These are phyloP conservation scores for Perca fluviatilis DNA, from an alignment of 2,113 vertebrate species.

Conservation along the genomic window DNA sequence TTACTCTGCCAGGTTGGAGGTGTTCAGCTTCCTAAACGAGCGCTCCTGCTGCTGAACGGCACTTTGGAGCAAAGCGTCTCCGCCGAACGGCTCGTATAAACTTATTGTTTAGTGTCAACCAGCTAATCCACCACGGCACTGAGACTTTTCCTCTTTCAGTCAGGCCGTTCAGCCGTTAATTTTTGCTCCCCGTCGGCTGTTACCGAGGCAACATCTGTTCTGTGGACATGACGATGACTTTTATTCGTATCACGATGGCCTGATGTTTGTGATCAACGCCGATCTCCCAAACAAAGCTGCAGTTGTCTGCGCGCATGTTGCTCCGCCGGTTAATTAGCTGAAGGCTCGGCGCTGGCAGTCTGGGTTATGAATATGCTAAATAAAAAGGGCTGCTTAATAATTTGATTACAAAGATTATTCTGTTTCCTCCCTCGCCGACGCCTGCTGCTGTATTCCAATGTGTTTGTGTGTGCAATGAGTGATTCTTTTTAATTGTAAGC, in stretches of 20 bases:
- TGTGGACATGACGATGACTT: constrained; percentile 23
- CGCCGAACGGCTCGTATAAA: constrained; percentile 35
- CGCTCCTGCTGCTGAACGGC: constrained; percentile 23
- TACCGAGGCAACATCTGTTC: constrained; percentile 65
- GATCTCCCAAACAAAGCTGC: constrained; percentile 53
- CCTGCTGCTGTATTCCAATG: constrained; percentile 19
- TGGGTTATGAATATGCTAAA: constrained; percentile 58
- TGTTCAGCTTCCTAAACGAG: constrained; percentile 14
- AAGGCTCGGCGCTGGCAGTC: constrained; percentile 23
- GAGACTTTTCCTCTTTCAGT: background rate
- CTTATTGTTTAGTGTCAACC: constrained; percentile 50
- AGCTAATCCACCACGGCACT: constrained; percentile 22
- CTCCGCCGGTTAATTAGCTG: constrained; percentile 60
- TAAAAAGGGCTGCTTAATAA: constrained; percentile 62
- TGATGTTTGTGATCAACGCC: constrained; percentile 54
- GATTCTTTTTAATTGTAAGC: constrained; percentile 45
- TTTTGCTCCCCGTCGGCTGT: constrained; percentile 44
- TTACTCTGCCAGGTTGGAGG: constrained; percentile 6
- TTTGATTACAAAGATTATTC: constrained; percentile 64
- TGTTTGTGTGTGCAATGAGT: constrained; percentile 19
- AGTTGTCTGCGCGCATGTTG: constrained; percentile 33
- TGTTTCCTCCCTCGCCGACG: constrained; percentile 26
- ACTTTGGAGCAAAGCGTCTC: constrained; percentile 18
- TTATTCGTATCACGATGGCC: constrained; percentile 23
- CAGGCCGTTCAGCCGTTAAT: constrained; percentile 7